phyloP scores from a whole-genome alignment of 2,888 invertebrate species.

The Bellardia bayeri region DNA sequence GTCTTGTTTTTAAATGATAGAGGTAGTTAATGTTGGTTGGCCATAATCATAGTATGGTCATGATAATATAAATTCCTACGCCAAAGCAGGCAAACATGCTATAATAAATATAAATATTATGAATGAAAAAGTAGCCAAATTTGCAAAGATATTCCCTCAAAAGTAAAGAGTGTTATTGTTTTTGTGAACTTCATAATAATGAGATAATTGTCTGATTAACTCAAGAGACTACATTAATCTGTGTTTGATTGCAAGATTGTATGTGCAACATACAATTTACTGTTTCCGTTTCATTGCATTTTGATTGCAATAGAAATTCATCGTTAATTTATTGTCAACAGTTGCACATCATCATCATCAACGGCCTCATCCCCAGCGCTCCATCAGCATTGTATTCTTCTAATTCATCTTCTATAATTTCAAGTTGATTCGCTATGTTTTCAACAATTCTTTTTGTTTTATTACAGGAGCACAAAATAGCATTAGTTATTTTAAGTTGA shows the following conservation, averaged over 20 bases:
- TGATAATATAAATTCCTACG: too few relatives aligned
- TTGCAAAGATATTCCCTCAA: not conserved
- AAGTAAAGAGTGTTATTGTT: not conserved
- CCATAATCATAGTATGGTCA: too few relatives aligned
- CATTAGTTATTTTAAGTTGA: conserved; percentile 25
- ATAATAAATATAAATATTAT: too few relatives aligned
- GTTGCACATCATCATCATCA: conserved; percentile 59
- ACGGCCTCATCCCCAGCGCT: conserved; percentile 21
- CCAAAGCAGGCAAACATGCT: too few relatives aligned
- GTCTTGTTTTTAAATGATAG: too few relatives aligned
- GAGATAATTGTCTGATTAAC: conserved; percentile 22
- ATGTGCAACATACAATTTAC: conserved; percentile 52
- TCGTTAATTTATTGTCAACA: conserved; percentile 71
- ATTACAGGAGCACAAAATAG: conserved; percentile 27
- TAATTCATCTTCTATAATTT: conserved; percentile 47
- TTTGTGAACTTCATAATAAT: not conserved
- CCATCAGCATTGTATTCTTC: conserved; percentile 16
- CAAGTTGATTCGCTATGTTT: conserved; percentile 63
- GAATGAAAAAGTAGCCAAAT: not conserved
- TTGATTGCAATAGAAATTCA: conserved; percentile 72
- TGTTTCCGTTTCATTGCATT: conserved; percentile 72
- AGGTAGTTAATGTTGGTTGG: too few relatives aligned
- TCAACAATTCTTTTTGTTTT: conserved; percentile 7
- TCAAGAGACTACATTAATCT: conserved; percentile 14
- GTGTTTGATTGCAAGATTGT: not conserved